These are phyloP conservation scores for Drosophila murphyi DNA, from an alignment of 1,140 invertebrate species.

Conservation along the genomic window DNA sequence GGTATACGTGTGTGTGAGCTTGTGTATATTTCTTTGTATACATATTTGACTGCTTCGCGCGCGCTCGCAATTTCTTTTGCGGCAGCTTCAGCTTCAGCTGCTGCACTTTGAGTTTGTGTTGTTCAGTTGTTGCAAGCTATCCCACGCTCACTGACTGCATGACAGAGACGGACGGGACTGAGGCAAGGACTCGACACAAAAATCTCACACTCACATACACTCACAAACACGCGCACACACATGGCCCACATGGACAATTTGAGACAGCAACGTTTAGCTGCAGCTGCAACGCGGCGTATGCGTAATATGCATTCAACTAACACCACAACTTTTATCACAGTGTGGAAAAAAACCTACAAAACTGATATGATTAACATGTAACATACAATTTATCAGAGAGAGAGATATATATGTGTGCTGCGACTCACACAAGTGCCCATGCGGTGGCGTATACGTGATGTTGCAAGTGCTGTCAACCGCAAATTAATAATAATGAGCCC, in stretches of 20 bases:
- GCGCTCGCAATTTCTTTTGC: slow-evolving; percentile 76
- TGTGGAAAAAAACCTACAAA: background rate
- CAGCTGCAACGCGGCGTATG: slow-evolving; percentile 37
- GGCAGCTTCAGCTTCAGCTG: slow-evolving; percentile 57
- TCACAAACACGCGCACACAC: slow-evolving; percentile 15
- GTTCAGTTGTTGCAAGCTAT: slow-evolving; percentile 80
- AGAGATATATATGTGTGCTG: slow-evolving; percentile 20
- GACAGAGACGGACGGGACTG: slow-evolving; percentile 67
- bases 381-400: background rate
- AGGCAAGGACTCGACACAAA: slow-evolving; percentile 43
- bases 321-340: slow-evolving; percentile 4
- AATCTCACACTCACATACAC: slow-evolving; percentile 4
- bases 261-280: slow-evolving; percentile 20
- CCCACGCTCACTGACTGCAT: slow-evolving; percentile 71
- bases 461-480: background rate
- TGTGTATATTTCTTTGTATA: slow-evolving; percentile 55
- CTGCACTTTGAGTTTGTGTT: slow-evolving; percentile 76
- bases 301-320: slow-evolving; percentile 32
- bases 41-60: slow-evolving; percentile 74
- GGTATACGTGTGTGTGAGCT: slow-evolving; percentile 24
- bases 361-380: slow-evolving; percentile 9
- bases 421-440: background rate
- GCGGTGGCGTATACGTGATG: slow-evolving; percentile 51
- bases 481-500: slow-evolving; percentile 6
- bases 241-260: slow-evolving; percentile 17